Conservation (phyloP, 2,797 vertebrate species). For the Bradypus variegatus region DNA sequence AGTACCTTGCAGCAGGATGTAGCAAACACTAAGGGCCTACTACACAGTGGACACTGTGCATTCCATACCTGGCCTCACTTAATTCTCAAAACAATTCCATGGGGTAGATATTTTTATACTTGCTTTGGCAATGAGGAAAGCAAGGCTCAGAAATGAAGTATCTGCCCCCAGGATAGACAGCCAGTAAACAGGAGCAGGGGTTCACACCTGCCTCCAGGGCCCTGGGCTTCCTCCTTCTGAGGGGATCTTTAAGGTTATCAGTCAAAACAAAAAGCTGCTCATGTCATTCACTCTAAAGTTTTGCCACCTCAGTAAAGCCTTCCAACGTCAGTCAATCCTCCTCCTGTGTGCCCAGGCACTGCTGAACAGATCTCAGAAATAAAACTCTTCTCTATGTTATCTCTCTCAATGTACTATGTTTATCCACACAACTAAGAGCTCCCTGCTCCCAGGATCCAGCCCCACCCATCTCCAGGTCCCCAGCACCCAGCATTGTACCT, state of each 20-base stretch:
- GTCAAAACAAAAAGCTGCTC: background rate
- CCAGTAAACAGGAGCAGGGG: background rate
- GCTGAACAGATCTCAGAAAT: background rate
- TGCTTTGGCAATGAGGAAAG: constrained; percentile 1
- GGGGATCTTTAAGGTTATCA: background rate
- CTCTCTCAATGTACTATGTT: background rate
- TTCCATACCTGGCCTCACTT: background rate
- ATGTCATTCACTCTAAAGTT: fast-evolving
- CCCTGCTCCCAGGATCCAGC: background rate
- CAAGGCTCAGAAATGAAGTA: background rate
- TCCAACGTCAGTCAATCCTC: background rate
- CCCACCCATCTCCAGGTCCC: background rate
- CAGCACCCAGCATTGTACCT: background rate
- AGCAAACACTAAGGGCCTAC: background rate
- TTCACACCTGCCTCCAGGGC: background rate
- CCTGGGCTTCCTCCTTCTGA: background rate
- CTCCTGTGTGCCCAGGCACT: background rate
- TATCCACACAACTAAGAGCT: background rate
- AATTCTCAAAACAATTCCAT: background rate
- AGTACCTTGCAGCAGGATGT: background rate
- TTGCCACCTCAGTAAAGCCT: background rate
- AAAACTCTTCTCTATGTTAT: background rate
- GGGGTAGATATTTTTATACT: background rate
- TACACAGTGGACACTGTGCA: background rate
- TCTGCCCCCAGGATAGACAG: background rate